Percentiles rank a stretch among this genome's conserved stretches.
Evolutionary conservation across 1,140 invertebrate species (phyloP).

Genomic region (Eurosta solidaginis): DNA sequence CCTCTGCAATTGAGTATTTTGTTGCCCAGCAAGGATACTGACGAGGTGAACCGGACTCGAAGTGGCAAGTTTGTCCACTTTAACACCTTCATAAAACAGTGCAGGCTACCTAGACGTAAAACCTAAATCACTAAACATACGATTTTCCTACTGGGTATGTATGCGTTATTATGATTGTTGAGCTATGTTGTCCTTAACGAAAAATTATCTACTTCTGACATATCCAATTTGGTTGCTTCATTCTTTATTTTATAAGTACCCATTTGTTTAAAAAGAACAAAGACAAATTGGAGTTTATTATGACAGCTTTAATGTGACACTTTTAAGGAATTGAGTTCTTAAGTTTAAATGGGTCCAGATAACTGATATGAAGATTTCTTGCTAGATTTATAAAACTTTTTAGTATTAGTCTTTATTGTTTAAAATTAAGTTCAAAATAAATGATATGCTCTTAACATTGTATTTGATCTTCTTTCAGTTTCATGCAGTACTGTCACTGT

Average conservation of each 20-base stretch:
- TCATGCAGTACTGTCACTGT: constrained; percentile 90
- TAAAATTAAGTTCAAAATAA: neutral
- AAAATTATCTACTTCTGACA: too few relatives aligned
- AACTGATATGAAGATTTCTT: neutral
- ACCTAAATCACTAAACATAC: too few relatives aligned
- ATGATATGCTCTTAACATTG: too few relatives aligned
- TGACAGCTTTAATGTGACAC: neutral
- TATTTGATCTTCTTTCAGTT: constrained; percentile 71
- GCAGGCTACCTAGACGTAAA: too few relatives aligned
- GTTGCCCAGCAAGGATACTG: too few relatives aligned
- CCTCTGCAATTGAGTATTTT: neutral
- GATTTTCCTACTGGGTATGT: neutral
- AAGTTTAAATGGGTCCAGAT: neutral
- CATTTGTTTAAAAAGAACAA: neutral
- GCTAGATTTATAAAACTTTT: neutral
- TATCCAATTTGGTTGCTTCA: too few relatives aligned
- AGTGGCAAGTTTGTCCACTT: too few relatives aligned
- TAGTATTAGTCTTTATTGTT: neutral
- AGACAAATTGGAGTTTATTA: neutral
- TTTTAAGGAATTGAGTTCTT: neutral
- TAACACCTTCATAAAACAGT: too few relatives aligned
- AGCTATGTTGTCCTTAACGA: too few relatives aligned
- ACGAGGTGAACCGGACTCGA: too few relatives aligned
- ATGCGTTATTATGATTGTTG: neutral
- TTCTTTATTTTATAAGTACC: too few relatives aligned